Percentiles rank a stretch among this genome's conserved stretches.
These are phyloP conservation scores for Protaetia brevitarsis DNA, from an alignment of 1,140 invertebrate species.

Conservation along the genomic window DNA sequence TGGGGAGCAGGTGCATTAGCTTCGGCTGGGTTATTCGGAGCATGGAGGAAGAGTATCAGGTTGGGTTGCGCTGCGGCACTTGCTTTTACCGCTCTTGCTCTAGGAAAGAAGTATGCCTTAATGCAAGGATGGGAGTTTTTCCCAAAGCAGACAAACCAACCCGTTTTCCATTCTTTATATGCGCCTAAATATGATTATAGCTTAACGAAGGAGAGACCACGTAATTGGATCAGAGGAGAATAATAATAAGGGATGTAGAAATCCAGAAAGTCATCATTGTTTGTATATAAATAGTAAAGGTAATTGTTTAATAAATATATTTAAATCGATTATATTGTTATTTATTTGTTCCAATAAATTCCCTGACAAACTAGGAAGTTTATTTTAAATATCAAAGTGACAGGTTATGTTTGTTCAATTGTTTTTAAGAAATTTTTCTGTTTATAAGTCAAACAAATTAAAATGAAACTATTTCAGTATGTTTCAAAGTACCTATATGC, in stretches of 20 bases:
- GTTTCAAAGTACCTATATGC: no score
- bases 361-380: no score
- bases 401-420: no score
- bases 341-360: no score
- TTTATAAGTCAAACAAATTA: no score
- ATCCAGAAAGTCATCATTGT: neutral
- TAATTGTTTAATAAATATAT: neutral
- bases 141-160: slow-evolving; percentile 40
- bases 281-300: slow-evolving; percentile 11
- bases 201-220: slow-evolving; percentile 42
- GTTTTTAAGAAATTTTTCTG: no score
- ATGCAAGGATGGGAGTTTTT: slow-evolving; percentile 55
- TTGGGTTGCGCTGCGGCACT: slow-evolving; percentile 40
- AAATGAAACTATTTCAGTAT: no score
- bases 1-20: slow-evolving; percentile 58
- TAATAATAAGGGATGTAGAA: neutral
- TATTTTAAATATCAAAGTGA: no score
- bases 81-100: slow-evolving; percentile 50
- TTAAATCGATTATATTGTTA: no score
- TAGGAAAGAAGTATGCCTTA: slow-evolving; percentile 57
- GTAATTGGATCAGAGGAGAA: slow-evolving; percentile 34
- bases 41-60: slow-evolving; percentile 51
- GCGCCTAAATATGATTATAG: slow-evolving; percentile 43
- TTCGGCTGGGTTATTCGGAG: slow-evolving; percentile 57
- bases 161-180: neutral